phyloP scores from a whole-genome alignment of 2,888 invertebrate species.

The Tryphoninae sp. region DNA sequence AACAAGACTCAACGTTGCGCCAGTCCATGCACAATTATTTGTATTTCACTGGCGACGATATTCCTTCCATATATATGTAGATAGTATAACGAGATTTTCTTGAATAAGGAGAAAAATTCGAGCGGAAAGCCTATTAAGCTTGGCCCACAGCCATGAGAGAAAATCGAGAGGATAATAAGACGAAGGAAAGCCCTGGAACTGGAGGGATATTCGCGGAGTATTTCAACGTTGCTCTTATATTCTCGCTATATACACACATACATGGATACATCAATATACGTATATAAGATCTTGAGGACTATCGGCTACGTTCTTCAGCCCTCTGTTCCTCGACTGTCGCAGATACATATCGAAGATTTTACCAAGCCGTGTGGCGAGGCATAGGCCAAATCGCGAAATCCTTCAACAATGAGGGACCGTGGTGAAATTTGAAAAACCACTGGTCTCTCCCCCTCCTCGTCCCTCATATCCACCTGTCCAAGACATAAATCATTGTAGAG shows the following conservation, averaged over 20 bases:
- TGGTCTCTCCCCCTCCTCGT: slow-evolving; percentile 21
- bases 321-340: slow-evolving; percentile 1
- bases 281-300: slow-evolving; percentile 7
- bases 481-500: slow-evolving; percentile 64
- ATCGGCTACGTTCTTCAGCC: slow-evolving; percentile 16
- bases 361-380: slow-evolving; percentile 47
- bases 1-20: slow-evolving; percentile 58
- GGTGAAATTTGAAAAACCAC: slow-evolving; percentile 70
- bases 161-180: slow-evolving; percentile 45
- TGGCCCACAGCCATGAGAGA: slow-evolving; percentile 59
- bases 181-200: slow-evolving; percentile 39
- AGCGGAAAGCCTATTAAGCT: slow-evolving; percentile 74
- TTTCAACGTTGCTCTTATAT: slow-evolving; percentile 27
- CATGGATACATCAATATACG: not conserved
- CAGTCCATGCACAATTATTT: slow-evolving; percentile 20
- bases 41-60: slow-evolving; percentile 34
- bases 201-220: slow-evolving; percentile 21
- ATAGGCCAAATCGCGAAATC: slow-evolving; percentile 74
- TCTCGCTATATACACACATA: not conserved
- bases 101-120: slow-evolving; percentile 62
- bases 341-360: slow-evolving; percentile 32
- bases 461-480: slow-evolving; percentile 72
- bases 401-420: slow-evolving; percentile 65
- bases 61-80: not conserved
- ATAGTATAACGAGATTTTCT: slow-evolving; percentile 67